phyloP scores from a whole-genome alignment of 2,888 invertebrate genomes.

The Volucella zonaria region DNA sequence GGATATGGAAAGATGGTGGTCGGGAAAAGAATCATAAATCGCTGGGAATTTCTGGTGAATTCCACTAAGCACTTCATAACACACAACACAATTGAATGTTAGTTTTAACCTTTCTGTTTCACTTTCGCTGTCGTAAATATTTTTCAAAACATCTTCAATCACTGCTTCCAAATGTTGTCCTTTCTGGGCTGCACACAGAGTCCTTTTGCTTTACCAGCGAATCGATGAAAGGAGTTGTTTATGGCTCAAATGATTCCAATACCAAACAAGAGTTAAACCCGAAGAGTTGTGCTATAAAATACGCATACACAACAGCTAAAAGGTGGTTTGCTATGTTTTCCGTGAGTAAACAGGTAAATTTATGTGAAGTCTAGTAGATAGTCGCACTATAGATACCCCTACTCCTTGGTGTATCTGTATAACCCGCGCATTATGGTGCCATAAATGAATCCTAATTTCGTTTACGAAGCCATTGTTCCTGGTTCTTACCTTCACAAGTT shows the following conservation, averaged over 20 bases:
- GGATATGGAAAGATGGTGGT: slow-evolving; percentile 23
- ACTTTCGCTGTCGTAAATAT: slow-evolving; percentile 70
- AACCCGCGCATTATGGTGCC: slow-evolving; percentile 46
- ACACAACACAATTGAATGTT: slow-evolving; percentile 47
- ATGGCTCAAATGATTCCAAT: slow-evolving; percentile 66
- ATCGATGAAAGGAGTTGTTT: slow-evolving; percentile 66
- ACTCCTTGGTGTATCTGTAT: slow-evolving; percentile 11
- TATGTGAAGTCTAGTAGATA: not conserved
- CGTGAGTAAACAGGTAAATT: slow-evolving; percentile 48
- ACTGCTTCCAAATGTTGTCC: not conserved
- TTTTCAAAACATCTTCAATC: slow-evolving; percentile 20
- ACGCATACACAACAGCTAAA: slow-evolving; percentile 32
- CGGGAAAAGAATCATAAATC: slow-evolving; percentile 64
- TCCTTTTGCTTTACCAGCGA: slow-evolving; percentile 3
- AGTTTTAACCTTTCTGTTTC: slow-evolving; percentile 67
- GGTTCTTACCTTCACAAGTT: slow-evolving; percentile 33
- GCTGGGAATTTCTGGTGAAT: slow-evolving; percentile 55
- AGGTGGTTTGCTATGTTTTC: slow-evolving; percentile 44
- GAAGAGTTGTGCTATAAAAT: slow-evolving; percentile 55
- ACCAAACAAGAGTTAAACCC: slow-evolving; percentile 68
- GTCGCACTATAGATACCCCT: too few species aligned
- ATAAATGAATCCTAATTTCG: not conserved
- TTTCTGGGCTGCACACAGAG: too few species aligned
- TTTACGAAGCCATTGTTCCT: slow-evolving; percentile 47
- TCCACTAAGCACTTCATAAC: slow-evolving; percentile 58